A percentile compares a stretch with the other conserved stretches of the same genome.
Evolutionary conservation across 1,140 invertebrate genomes (phyloP).

Genomic region (Hypothenemus hampei): DNA sequence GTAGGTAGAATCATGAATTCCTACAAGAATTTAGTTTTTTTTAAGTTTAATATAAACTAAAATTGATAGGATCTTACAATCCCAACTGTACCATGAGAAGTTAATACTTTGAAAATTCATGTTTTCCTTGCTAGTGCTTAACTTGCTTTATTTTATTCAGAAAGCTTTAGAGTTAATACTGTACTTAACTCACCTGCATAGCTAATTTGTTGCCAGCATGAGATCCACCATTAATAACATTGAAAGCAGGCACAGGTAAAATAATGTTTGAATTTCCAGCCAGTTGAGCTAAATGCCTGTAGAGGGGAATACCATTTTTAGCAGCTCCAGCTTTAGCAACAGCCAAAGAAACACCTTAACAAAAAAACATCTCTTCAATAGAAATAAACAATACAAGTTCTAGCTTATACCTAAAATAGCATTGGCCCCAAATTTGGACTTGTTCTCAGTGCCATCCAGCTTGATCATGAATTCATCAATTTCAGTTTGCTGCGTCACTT

Average conservation of each 20-base stretch:
- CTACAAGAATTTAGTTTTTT: slow-evolving; percentile 43
- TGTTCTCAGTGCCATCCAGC: slow-evolving; percentile 96
- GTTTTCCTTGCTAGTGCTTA: no score
- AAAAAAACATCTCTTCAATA: background rate
- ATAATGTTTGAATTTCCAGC: slow-evolving; percentile 88
- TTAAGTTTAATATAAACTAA: no score
- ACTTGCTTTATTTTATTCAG: no score
- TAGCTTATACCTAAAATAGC: slow-evolving; percentile 71
- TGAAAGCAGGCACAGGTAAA: slow-evolving; percentile 95
- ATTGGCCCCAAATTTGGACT: slow-evolving; percentile 93
- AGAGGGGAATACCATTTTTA: slow-evolving; percentile 84
- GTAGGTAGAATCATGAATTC: slow-evolving; percentile 47
- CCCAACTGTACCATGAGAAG: no score
- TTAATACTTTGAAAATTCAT: no score
- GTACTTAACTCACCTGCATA: slow-evolving; percentile 91
- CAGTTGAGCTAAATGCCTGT: slow-evolving; percentile 87
- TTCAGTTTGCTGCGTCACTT: slow-evolving; percentile 86
- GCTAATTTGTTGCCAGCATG: slow-evolving; percentile 98
- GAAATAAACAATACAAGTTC: background rate
- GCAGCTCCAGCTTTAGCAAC: slow-evolving; percentile 95
- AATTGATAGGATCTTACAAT: no score
- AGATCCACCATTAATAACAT: slow-evolving; percentile 98
- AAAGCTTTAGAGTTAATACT: background rate
- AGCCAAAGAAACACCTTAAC: slow-evolving; percentile 77
- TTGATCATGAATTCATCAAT: slow-evolving; percentile 92